Evolutionary conservation across 2,113 vertebrate genomes (phyloP).

Genomic region (Jacana jacana): DNA sequence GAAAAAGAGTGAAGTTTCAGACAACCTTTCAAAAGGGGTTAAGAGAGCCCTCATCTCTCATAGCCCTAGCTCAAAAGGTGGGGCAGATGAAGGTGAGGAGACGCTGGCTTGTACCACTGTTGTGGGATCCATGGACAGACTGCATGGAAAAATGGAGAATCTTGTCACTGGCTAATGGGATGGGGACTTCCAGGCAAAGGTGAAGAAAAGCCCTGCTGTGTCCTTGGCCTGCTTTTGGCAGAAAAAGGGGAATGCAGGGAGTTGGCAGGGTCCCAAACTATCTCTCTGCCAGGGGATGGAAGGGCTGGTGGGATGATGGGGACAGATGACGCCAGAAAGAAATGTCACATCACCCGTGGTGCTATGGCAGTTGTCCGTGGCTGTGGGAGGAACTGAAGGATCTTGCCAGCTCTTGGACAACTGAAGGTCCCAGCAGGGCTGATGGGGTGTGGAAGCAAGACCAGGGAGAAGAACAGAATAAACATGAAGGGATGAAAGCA

Average conservation of each 20-base stretch:
- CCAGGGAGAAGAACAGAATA: neutral
- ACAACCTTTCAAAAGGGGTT: neutral
- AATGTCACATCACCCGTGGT: accelerated
- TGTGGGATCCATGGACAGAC: accelerated
- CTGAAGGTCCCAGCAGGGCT: too few species aligned
- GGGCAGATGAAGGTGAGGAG: neutral
- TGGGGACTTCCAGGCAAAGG: too few species aligned
- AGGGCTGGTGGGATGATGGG: neutral
- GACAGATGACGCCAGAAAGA: neutral
- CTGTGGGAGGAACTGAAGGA: neutral
- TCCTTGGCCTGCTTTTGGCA: neutral
- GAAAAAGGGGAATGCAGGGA: neutral
- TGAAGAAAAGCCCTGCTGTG: neutral
- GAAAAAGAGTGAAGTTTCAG: neutral
- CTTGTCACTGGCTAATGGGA: neutral
- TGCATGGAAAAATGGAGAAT: neutral
- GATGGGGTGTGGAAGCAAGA: accelerated
- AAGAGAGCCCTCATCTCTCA: neutral
- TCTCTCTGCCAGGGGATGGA: neutral
- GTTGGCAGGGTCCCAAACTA: too few species aligned
- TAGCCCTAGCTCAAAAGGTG: neutral
- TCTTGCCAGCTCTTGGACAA: neutral
- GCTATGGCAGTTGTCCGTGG: neutral
- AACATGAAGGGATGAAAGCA: neutral
- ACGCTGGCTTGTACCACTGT: neutral